A percentile compares a stretch with the other conserved stretches of the same genome.
phyloP scores from a whole-genome alignment of 2,888 invertebrate species.

The Empis livida region DNA sequence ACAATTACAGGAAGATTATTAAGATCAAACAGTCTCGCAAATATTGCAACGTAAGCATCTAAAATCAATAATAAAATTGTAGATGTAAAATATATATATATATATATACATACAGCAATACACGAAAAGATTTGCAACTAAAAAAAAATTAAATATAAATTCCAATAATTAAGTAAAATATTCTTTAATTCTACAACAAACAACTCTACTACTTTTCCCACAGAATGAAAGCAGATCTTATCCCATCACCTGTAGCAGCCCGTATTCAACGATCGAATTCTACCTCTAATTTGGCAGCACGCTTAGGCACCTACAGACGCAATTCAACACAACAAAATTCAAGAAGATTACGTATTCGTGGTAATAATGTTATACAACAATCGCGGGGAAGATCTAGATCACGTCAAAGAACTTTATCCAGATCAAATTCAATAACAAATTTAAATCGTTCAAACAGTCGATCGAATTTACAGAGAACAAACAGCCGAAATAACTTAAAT shows the following conservation, averaged over 20 bases:
- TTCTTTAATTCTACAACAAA: conserved; percentile 10
- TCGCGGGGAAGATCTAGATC: conserved; percentile 2
- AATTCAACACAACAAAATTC: conserved; percentile 22
- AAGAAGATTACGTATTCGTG: conserved; percentile 16
- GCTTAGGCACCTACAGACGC: conserved; percentile 20
- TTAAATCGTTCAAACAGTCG: conserved; percentile 9
- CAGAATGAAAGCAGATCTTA: conserved; percentile 35
- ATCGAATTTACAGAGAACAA: conserved; percentile 5
- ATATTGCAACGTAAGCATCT: conserved; percentile 34
- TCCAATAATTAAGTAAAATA: conserved; percentile 11
- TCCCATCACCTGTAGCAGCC: conserved; percentile 13
- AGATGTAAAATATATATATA: neutral
- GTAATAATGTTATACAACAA: conserved; percentile 6
- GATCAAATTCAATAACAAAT: conserved; percentile 10
- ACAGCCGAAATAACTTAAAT: conserved; percentile 3
- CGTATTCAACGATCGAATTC: conserved; percentile 25
- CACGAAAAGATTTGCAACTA: neutral
- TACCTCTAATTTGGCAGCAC: conserved; percentile 20
- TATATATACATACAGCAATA: neutral
- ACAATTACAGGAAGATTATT: conserved; percentile 26
- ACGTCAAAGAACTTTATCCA: conserved; percentile 3
- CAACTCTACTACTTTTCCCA: conserved; percentile 20
- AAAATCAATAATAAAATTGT: conserved; percentile 7
- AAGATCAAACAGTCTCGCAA: conserved; percentile 29
- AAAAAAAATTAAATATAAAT: conserved; percentile 3